Evolutionary conservation across 1,140 invertebrate genomes (phyloP), one percentile per base, ranked within the genome.

Genomic region (Melipona quadrifasciata): DNA sequence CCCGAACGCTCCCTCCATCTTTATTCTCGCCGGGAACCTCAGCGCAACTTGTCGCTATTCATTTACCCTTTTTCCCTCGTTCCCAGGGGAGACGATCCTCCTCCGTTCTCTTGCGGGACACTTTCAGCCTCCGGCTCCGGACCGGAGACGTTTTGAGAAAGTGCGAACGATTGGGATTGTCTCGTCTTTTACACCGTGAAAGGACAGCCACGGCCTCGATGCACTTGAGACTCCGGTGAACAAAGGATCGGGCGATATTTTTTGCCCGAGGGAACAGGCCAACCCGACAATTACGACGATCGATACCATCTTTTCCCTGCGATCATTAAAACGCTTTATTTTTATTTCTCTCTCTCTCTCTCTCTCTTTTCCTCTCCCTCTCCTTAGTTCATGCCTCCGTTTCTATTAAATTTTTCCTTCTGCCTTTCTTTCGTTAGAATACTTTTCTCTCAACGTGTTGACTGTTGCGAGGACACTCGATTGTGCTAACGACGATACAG

Each of bases 41-140:
- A 51, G 73, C 67, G 61, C 84, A 73, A 82, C 67, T 86, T 86
- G 84, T 86, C 84, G 80, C 74, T 86, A 86, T 86, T 82, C 84
- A 86, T 86, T 86, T 86, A 83, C 84, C 84, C 74, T 83, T 77
- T 83, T 65, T 31, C 31, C 70, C 51, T 17, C 17, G 11, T 53
- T 39, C 83, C 55, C 27, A 0, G n/a, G 73, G 14, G 57, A 72
- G 81, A 65, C 72, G 84, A 76, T 71, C 39, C 39, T 71, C 68
- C 74, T 58, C 34, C 39, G 65, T 16, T 61, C 72, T 57, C 65
- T 61, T 74, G 83, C 83, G 70, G 78, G 83, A 86, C 80, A 77
- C 65, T 77, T 72, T 77, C 84, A 57, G 67, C 67, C 58, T 39
- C 51, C 58, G 75, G 67, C 47, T 77, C 55, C 31, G 55, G 74